Percentiles rank a stretch among this genome's conserved stretches.
Conservation (phyloP, 1,140 invertebrate species). For the Heterodera schachtii region DNA sequence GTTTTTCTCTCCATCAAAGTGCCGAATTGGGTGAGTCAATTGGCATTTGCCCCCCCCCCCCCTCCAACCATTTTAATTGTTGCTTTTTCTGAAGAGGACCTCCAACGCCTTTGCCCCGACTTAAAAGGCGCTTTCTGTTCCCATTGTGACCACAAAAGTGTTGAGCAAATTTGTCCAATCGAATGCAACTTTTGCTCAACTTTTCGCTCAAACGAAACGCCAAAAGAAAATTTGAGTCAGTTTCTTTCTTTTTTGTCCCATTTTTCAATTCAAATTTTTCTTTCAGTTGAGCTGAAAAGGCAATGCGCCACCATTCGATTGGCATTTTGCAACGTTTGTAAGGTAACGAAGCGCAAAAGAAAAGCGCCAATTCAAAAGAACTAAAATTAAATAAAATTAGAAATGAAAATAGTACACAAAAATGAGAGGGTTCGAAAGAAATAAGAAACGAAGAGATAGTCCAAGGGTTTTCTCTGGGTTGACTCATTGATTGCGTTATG, state of each 20-base stretch:
- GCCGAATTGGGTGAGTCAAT: conserved; percentile 4
- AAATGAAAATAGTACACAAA: too few species aligned
- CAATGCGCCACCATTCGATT: neutral
- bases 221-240: neutral
- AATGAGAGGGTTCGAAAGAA: too few species aligned
- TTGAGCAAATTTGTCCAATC: conserved; percentile 22
- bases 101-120: conserved; percentile 18
- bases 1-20: neutral
- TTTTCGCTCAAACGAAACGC: neutral
- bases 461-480: too few species aligned
- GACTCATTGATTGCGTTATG: too few species aligned
- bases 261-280: neutral
- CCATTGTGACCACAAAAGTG: conserved; percentile 30
- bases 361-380: neutral
- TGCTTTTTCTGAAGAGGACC: neutral
- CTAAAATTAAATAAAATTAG: neutral
- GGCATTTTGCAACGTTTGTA: neutral
- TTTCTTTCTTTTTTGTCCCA: neutral
- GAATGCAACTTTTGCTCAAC: conserved; percentile 22
- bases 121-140: conserved; percentile 15
- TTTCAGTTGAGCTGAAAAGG: neutral
- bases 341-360: neutral
- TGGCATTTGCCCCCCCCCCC: too few species aligned
- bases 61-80: neutral
- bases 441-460: too few species aligned